Base-by-base conservation (phyloP, 1,140 invertebrate species). In the Mercenaria mercenaria region DNA sequence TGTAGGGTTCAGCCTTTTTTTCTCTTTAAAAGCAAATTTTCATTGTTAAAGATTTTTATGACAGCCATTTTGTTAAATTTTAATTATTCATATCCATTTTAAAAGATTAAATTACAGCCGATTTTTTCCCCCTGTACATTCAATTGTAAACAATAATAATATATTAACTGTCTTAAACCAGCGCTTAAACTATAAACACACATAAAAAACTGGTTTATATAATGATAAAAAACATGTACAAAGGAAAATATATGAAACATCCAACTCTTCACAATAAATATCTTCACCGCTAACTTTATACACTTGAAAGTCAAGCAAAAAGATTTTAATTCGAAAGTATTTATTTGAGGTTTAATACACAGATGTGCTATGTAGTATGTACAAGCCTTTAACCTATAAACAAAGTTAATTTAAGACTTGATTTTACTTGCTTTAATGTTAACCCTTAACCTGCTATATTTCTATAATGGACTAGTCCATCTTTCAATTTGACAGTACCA, bases 161-260 rank as follows among this genome's bases (percentile, higher is more conserved):
- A n/a, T n/a, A n/a, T n/a, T n/a, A n/a, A n/a, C n/a, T n/a, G n/a
- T n/a, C n/a, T n/a, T n/a, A n/a, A 67, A 29, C n/a, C 26, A 72
- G 34, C 23, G 15, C 61, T 67, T 39, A 18, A 39, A 20, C 67
- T 41, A 20, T 10, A 72, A 8, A 37, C 67, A 39, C 34, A 15
- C 32, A 67, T 13, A 59, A 59, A 72, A 72, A 37, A 39, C 67
- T 72, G 67, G 10, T n/a, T 72, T 72, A 72, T 72, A 72, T 23
- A 72, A 72, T 39, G 67, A 72, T 72, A 72, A 72, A n/a, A 59
- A 72, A 72, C 67, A 72, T 72, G 67, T 72, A 72, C 61, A 72
- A 72, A 72, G 67, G 67, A 72, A 72, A 72, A 72, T 72, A 39
- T 72, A 26, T 39, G 67, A 37, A 72, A 72, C 67, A 39, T 72